These are phyloP conservation scores for Tachuris rubrigastra DNA, from an alignment of 2,113 vertebrate species.

Conservation along the genomic window DNA sequence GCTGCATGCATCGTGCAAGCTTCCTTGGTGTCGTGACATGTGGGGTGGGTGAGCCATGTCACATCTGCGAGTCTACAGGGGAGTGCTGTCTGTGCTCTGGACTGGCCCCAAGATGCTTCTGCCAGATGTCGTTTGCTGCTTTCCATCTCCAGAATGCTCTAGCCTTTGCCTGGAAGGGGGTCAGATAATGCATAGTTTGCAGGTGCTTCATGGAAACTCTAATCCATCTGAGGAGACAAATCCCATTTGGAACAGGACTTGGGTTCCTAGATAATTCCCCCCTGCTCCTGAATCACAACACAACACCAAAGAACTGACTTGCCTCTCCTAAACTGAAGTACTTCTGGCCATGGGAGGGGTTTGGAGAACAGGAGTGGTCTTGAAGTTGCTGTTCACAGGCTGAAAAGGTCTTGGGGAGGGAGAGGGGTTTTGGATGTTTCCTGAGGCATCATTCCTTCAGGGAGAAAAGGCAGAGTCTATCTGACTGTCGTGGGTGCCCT, in stretches of 20 bases:
- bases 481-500: not conserved
- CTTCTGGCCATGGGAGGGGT: not conserved
- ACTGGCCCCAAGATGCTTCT: not conserved
- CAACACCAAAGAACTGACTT: not conserved
- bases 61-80: not conserved
- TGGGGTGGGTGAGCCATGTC: slow-evolving; percentile 16
- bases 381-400: not conserved
- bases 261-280: not conserved
- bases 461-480: not conserved
- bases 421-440: not conserved
- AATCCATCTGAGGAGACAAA: not conserved
- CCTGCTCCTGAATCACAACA: not conserved
- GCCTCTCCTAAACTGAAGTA: not conserved
- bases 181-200: not conserved
- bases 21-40: not conserved
- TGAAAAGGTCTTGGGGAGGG: not conserved
- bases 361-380: not conserved
- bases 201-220: not conserved
- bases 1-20: slow-evolving; percentile 48
- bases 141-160: slow-evolving; percentile 8
- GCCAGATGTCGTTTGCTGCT: slow-evolving; percentile 18
- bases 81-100: slow-evolving; percentile 16
- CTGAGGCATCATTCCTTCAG: not conserved
- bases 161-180: not conserved
- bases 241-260: not conserved